Percentiles rank a stretch among this genome's conserved stretches.
Conservation (phyloP, 2,888 invertebrate genomes). For the Thecophora atra region DNA sequence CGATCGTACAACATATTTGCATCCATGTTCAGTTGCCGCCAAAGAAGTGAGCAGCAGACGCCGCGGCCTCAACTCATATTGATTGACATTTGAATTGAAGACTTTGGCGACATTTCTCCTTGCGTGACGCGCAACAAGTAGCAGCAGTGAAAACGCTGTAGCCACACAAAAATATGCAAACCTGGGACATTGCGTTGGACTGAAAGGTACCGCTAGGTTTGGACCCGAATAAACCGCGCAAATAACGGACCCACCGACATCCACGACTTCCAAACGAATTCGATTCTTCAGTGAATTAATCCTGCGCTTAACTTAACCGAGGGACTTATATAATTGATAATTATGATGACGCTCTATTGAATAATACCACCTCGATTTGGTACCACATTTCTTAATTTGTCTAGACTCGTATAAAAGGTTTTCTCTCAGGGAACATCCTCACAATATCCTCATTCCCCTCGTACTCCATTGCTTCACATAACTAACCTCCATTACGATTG, state of each 20-base stretch:
- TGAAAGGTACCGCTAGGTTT: constrained; percentile 7
- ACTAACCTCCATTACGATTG: too few relatives aligned
- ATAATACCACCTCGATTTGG: constrained; percentile 31
- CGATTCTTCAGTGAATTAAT: background rate
- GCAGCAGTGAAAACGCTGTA: constrained; percentile 53
- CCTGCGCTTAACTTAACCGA: background rate
- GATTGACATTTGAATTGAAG: constrained; percentile 65
- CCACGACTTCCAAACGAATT: too few relatives aligned
- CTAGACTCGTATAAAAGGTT: too few relatives aligned
- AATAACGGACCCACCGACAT: background rate
- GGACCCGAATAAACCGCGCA: too few relatives aligned
- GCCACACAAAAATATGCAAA: constrained; percentile 39
- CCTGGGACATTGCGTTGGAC: background rate
- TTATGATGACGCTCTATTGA: too few relatives aligned
- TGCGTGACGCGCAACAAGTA: constrained; percentile 55
- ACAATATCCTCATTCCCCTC: too few relatives aligned
- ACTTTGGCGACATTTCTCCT: constrained; percentile 63
- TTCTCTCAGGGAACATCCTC: too few relatives aligned
- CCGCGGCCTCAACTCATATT: constrained; percentile 53
- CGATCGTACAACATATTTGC: constrained; percentile 27
- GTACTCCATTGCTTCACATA: too few relatives aligned
- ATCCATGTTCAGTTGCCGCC: constrained; percentile 36
- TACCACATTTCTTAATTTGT: too few relatives aligned
- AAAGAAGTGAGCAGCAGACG: constrained; percentile 38
- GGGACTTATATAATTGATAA: background rate